A percentile compares a stretch with the other conserved stretches of the same genome.
Evolutionary conservation across 2,113 vertebrate genomes (phyloP).

Genomic region (Muntiacus muntjak): DNA sequence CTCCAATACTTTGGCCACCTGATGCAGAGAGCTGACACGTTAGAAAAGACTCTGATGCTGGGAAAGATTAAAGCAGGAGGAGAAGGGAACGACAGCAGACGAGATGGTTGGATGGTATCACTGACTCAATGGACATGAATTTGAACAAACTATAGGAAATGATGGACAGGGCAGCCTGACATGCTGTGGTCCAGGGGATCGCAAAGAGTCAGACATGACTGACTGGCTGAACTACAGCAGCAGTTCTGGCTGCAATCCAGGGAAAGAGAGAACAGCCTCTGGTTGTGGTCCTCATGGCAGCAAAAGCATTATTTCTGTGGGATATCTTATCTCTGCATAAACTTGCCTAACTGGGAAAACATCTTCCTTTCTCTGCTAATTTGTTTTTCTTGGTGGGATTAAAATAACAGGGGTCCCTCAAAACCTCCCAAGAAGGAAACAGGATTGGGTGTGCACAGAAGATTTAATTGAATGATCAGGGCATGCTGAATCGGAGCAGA

Average conservation of each 20-base stretch:
- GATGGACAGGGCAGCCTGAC: neutral
- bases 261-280: neutral
- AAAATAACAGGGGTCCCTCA: neutral
- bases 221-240: neutral
- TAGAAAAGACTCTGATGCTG: neutral
- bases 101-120: neutral
- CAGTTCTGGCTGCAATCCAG: neutral
- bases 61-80: neutral
- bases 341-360: neutral
- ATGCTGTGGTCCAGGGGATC: neutral
- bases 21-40: neutral
- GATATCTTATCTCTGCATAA: neutral
- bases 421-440: constrained; percentile 3
- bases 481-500: neutral
- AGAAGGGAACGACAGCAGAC: neutral
- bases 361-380: neutral
- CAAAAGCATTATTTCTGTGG: neutral
- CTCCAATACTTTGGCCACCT: neutral
- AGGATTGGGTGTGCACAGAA: neutral
- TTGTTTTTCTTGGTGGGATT: neutral
- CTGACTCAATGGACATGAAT: neutral
- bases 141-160: neutral
- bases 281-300: neutral
- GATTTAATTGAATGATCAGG: neutral
- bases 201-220: neutral